These are phyloP conservation scores for Oreochromis tanganicae DNA, from an alignment of 2,113 vertebrate genomes.

Conservation along the genomic window DNA sequence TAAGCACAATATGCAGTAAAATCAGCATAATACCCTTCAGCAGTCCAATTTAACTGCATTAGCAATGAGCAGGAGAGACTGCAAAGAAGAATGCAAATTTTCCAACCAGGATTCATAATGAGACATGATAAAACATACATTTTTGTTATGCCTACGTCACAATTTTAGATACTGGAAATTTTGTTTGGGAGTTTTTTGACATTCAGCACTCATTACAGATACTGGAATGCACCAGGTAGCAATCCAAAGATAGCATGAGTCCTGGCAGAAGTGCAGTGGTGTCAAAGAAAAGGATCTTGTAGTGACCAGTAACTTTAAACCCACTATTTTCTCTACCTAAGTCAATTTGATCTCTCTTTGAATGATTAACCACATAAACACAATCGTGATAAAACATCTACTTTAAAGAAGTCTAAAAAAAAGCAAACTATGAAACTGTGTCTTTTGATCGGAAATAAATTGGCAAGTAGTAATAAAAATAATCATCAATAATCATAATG, in stretches of 20 bases:
- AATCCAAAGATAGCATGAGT: background rate
- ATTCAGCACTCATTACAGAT: background rate
- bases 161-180: background rate
- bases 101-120: background rate
- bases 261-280: background rate
- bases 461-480: background rate
- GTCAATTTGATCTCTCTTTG: background rate
- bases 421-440: background rate
- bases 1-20: background rate
- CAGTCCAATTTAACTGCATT: background rate
- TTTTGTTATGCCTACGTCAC: background rate
- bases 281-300: background rate
- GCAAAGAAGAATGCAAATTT: background rate
- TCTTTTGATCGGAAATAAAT: background rate
- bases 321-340: background rate
- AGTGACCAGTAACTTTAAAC: background rate
- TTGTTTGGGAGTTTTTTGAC: background rate
- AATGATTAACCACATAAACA: background rate
- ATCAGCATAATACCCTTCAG: background rate
- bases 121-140: background rate
- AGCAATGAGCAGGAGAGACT: background rate
- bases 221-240: background rate
- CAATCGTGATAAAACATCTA: background rate
- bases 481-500: background rate
- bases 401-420: background rate